Conservation (phyloP, 2,888 invertebrate species). For the Arge pagana region DNA sequence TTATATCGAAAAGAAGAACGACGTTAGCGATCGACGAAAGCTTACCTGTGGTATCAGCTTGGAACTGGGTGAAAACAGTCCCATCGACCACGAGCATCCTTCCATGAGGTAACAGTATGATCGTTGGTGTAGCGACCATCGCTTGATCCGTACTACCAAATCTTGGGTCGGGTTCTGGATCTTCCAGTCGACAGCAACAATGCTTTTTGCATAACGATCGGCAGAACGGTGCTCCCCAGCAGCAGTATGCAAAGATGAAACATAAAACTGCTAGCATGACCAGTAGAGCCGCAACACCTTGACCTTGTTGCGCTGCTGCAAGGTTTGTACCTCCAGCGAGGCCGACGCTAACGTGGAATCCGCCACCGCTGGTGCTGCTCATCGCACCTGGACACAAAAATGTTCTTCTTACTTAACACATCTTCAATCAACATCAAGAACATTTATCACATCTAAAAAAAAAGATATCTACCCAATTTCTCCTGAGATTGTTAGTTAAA, state of each 20-base stretch:
- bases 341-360: constrained; percentile 43
- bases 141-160: constrained; percentile 48
- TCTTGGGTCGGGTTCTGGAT: constrained; percentile 52
- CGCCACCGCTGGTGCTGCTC: constrained; percentile 15
- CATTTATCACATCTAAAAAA: too few species aligned
- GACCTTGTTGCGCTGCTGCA: constrained; percentile 53
- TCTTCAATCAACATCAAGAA: too few species aligned
- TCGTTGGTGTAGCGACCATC: constrained; percentile 61
- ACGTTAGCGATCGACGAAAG: neutral
- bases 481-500: too few species aligned
- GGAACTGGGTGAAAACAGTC: constrained; percentile 61
- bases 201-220: constrained; percentile 59
- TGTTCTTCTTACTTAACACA: too few species aligned
- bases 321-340: constrained; percentile 48
- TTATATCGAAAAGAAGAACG: neutral
- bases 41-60: constrained; percentile 52
- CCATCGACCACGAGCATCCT: constrained; percentile 64
- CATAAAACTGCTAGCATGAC: constrained; percentile 64
- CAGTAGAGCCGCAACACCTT: constrained; percentile 61
- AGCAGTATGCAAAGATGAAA: constrained; percentile 64
- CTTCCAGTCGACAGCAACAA: constrained; percentile 59
- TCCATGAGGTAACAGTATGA: constrained; percentile 63
- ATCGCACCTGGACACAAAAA: constrained; percentile 22
- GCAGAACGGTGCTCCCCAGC: constrained; percentile 65
- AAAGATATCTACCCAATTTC: too few species aligned